Base-by-base conservation (phyloP, 2,113 vertebrate genomes). In the Micronycteris hirsuta region DNA sequence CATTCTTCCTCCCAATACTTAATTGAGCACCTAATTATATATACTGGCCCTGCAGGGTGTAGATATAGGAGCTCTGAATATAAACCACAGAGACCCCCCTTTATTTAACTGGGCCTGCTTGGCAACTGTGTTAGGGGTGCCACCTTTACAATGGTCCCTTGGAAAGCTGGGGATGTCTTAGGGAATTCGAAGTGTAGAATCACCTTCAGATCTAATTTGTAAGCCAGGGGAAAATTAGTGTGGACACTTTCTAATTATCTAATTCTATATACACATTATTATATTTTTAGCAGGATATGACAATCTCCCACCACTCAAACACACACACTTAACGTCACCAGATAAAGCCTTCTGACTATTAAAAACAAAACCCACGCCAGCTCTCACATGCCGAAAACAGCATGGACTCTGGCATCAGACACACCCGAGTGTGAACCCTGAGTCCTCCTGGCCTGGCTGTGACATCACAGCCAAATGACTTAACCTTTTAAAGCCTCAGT, bases 161-260 rank as follows among this genome's bases (percentile, higher is more conserved):
- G 70, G 36, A 63, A 95, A 89, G 43, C 74, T 86, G 70, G 41
- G 17, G 17, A 54, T 63, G 36, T 58, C 83, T 92, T 76, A 28
- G 56, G n/a, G 33, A 83, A 87, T 36, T 91, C 47, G 7, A 41
- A 47, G 67, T 94, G 91, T 81, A 83, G 80, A 89, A 85, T 71
- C 88, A 86, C 47, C 45, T 73, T 82, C 43, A 93, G 83, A 94
- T 86, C 12, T 56, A 45, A 89, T 58, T 91, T 70, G 77, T 78
- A 76, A 93, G 49, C 11, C 33, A 89, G 52, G 26, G 76, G 77
- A 71, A 95, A 82, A 86, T 47, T 41, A 24, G 26, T 58, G 67
- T 93, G 41, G 68, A 31, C 47, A 89, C 58, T 94, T 95, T 93
- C 61, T 54, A 76, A 85, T 95, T 31, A 52, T 54, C 24, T 73